phyloP scores from a whole-genome alignment of 2,113 vertebrate species.

The Siniperca knerii region DNA sequence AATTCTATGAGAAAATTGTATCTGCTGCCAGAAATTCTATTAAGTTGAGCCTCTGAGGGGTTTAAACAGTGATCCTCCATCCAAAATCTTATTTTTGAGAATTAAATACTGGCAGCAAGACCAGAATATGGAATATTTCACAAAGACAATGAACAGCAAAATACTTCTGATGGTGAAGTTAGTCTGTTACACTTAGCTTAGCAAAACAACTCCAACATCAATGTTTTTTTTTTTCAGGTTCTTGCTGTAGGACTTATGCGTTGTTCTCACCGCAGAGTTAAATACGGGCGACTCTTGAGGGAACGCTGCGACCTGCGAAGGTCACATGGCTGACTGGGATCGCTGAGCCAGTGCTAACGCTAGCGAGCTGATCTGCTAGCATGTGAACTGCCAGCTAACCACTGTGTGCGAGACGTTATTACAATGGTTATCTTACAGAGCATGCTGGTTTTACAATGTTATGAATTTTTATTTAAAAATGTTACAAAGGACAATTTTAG shows the following conservation, averaged over 20 bases:
- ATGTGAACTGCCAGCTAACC: background rate
- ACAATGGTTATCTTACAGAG: background rate
- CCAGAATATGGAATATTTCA: background rate
- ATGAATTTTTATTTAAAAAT: background rate
- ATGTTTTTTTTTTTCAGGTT: background rate
- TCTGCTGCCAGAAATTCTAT: background rate
- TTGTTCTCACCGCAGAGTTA: no score
- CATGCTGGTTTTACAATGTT: background rate
- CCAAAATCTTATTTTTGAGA: background rate
- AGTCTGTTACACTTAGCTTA: background rate
- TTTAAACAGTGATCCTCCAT: background rate
- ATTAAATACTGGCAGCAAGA: background rate
- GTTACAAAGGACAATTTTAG: background rate
- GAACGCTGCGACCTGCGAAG: no score
- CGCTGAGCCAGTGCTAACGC: background rate
- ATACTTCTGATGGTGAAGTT: background rate
- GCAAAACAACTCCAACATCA: background rate
- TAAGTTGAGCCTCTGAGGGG: background rate
- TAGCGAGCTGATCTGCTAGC: background rate
- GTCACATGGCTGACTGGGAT: no score
- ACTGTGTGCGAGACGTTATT: background rate
- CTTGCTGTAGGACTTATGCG: background rate
- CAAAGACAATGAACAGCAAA: background rate
- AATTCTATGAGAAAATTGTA: background rate
- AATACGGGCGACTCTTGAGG: no score